These are phyloP conservation scores for Polydrusus pterygomalis DNA, from an alignment of 2,888 invertebrate species.

Conservation along the genomic window DNA sequence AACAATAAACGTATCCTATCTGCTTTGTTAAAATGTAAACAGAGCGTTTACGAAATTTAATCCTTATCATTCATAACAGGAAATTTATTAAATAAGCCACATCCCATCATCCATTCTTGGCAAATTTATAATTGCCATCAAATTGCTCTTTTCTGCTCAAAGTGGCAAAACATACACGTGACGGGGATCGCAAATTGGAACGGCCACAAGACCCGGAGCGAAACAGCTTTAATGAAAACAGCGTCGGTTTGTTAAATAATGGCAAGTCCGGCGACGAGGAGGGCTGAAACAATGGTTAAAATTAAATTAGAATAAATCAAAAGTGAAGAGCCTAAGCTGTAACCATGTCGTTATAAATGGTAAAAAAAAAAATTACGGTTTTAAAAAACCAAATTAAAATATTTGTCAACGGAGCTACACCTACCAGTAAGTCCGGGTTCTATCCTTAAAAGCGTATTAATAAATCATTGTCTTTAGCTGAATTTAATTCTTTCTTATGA, in stretches of 20 bases:
- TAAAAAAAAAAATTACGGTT: too few relatives aligned
- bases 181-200: constrained; percentile 12
- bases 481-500: too few relatives aligned
- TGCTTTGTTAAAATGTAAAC: background rate
- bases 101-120: constrained; percentile 1
- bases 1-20: too few relatives aligned
- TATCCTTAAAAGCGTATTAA: too few relatives aligned
- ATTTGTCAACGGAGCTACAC: too few relatives aligned
- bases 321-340: background rate
- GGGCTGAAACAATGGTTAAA: background rate
- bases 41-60: background rate
- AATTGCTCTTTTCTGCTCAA: constrained; percentile 8
- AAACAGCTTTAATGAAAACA: constrained; percentile 17
- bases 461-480: too few relatives aligned
- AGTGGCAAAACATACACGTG: constrained; percentile 11
- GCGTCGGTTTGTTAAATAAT: constrained; percentile 11
- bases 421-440: too few relatives aligned
- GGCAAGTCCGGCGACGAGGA: background rate
- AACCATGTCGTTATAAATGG: background rate
- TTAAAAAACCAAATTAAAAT: too few relatives aligned
- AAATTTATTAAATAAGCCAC: background rate
- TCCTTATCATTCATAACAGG: background rate
- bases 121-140: constrained; percentile 5
- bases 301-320: background rate
- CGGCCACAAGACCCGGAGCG: background rate